A percentile compares a stretch with the other conserved stretches of the same genome.
Conservation (phyloP, 2,797 vertebrate species). For the Lutjanus argentimaculatus region DNA sequence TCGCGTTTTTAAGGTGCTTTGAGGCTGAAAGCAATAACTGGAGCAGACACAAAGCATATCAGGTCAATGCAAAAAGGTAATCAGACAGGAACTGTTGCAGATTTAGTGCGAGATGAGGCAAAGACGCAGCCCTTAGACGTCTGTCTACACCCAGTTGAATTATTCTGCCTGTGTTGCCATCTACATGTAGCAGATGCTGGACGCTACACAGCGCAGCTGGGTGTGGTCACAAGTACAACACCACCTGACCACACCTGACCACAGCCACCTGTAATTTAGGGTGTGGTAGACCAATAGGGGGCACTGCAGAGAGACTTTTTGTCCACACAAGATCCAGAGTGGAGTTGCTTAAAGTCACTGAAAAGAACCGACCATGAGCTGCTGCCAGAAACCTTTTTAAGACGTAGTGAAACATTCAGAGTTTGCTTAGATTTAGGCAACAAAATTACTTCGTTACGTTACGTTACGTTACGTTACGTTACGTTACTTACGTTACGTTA, state of each 20-base stretch:
- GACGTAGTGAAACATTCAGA: no score
- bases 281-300: not conserved
- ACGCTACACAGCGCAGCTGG: not conserved
- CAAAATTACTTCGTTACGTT: no score
- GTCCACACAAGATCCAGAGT: not conserved
- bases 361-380: no score
- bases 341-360: no score
- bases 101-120: not conserved
- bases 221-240: not conserved
- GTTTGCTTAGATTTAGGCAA: no score
- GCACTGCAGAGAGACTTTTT: not conserved
- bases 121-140: not conserved
- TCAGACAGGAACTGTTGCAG: not conserved
- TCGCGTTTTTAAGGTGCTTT: not conserved
- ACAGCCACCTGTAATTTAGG: not conserved
- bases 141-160: not conserved
- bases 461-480: no score
- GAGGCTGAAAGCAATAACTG: not conserved
- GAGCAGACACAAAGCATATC: not conserved
- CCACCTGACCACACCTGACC: not conserved
- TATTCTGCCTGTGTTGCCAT: not conserved
- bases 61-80: not conserved
- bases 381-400: no score
- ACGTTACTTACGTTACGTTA: no score
- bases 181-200: not conserved